Evolutionary conservation across 1,140 invertebrate species (phyloP), one percentile per base, ranked within the genome.

Genomic region (Papilio glaucus): DNA sequence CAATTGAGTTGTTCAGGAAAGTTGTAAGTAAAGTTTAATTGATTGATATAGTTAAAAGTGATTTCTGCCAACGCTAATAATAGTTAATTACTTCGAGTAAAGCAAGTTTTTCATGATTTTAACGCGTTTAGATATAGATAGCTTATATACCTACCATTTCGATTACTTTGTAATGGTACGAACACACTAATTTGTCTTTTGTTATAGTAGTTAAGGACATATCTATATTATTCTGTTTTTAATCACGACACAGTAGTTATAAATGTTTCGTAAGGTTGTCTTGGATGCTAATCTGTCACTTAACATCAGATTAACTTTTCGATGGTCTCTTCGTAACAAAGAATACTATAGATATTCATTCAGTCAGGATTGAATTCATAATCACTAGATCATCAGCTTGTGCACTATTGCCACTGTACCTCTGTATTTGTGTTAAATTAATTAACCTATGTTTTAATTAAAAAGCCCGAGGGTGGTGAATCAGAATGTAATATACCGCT

Each of bases 381-480:
- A 49, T 45, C 41, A 49, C 45, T 49, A 21, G 15, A 18, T 21
- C 45, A 49, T 21, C 5, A 3, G 21, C 1, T 33, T 33, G 6
- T 33, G 29, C 2, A 6, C 29, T 33, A 33, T 33, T 6, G 29
- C 29, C 6, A 33, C 29, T 33, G 6, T 33, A 33, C 6, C 29
- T 33, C 2, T 49, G 3, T 49, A 45, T 3, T 45, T 8, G 9
- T 49, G 21, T 49, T 49, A 49, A 49, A 4, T 49, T 49, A 49
- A 49, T 49, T 49, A 49, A 49, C 45, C 8, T 49, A 49, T 49
- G 45, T 49, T 49, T 49, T 49, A 49, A 49, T 49, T 49, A 49
- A 49, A 49, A 49, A 49, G 45, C 45, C 45, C 45, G 45, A 49
- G 45, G 45, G 45, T 49, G 45, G 45, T 49, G 45, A 49, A 49